Evolutionary conservation across 2,797 vertebrate species (phyloP), one percentile per base, ranked within the genome.

Genomic region (Fringilla coelebs): DNA sequence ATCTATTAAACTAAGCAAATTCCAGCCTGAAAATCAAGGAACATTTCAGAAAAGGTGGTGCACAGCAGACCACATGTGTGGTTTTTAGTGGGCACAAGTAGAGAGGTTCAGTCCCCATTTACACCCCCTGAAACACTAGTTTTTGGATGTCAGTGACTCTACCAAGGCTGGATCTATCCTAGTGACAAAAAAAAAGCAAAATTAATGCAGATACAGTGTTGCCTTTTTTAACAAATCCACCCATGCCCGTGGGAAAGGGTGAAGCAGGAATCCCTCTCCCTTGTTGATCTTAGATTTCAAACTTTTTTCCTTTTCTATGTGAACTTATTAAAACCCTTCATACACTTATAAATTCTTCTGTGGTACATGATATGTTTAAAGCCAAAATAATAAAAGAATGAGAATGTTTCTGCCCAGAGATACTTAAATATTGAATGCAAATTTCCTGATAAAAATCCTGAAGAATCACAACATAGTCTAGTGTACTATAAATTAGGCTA

Each of bases 371-470:
- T 66, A 88, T 10, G 4, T 48, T 88, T 80, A 93, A 95, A 92
- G 72, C 82, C 71, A 91, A 94, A 89, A 85, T 84, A 96, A 93
- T 88, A 89, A 91, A 95, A 88, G 74, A 94, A 93, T 3, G 8
- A 72, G 78, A 83, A 41, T 40, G 26, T 92, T 87, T 92, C 85
- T 95, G 26, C 57, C 28, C 61, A 88, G 94, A 96, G 66, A 89
- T 86, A 54, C 57, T 96, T 95, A 95, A 95, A 91, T 85, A 95
- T 22, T 84, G 73, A 93, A 92, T 74, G 61, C 60, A 96, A 94
- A 93, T 94, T 93, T 96, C 83, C 90, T 96, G 90, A 91, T 93
- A 89, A 89, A 93, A 96, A 85, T 95, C 91, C 88, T 14, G 6
- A 94, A 93, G 89, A 91, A 91, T 94, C 84, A 90, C 71, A 89